Percentiles rank a stretch among this genome's conserved stretches.
Evolutionary conservation across 2,888 invertebrate species (phyloP).

Genomic region (Sussaba pulchella): DNA sequence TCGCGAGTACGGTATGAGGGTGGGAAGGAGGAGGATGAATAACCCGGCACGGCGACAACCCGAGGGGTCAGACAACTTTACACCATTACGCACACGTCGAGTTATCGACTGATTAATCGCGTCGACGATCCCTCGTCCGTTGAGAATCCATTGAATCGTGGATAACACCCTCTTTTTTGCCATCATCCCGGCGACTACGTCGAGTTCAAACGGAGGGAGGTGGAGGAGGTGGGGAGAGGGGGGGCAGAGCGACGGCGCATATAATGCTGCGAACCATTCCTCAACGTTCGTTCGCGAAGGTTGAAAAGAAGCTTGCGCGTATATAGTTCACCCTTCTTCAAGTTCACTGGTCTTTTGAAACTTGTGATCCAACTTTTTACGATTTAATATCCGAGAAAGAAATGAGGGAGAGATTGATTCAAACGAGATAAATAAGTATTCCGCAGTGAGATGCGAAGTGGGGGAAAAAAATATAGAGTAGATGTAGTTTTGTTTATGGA

Average conservation of each 20-base stretch:
- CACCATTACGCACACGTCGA: slow-evolving; percentile 62
- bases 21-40: slow-evolving; percentile 32
- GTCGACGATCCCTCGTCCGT: slow-evolving; percentile 31
- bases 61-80: slow-evolving; percentile 49
- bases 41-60: slow-evolving; percentile 18
- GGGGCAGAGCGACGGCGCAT: not conserved
- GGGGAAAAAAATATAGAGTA: too few relatives aligned
- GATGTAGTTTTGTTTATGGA: too few relatives aligned
- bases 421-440: too few relatives aligned
- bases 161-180: slow-evolving; percentile 46
- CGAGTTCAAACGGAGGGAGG: slow-evolving; percentile 12
- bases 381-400: too few relatives aligned
- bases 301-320: not conserved
- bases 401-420: too few relatives aligned
- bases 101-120: slow-evolving; percentile 65
- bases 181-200: not conserved
- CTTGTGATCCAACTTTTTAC: not conserved
- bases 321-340: slow-evolving; percentile 5
- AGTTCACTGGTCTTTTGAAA: slow-evolving; percentile 12
- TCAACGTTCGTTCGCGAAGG: slow-evolving; percentile 1
- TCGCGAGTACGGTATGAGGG: too few relatives aligned
- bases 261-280: not conserved
- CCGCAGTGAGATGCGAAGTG: too few relatives aligned
- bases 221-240: not conserved
- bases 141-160: slow-evolving; percentile 57